A percentile compares a stretch with the other conserved stretches of the same genome.
These are phyloP conservation scores for Gambusia yucatana DNA, from an alignment of 2,797 vertebrate genomes.

Conservation along the genomic window DNA sequence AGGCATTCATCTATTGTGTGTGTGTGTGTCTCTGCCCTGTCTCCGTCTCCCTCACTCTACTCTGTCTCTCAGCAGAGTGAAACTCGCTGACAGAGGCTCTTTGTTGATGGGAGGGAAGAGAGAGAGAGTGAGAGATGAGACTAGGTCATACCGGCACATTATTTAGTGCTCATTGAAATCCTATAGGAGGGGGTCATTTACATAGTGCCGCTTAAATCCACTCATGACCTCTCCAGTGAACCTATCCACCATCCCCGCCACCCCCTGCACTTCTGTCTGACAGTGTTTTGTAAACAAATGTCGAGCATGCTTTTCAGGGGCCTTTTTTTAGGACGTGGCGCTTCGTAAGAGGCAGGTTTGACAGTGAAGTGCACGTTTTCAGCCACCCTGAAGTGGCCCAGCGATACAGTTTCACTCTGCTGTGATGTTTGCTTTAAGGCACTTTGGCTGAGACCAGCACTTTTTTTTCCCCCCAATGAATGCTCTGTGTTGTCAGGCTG, in stretches of 20 bases:
- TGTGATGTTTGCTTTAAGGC: conserved; percentile 56
- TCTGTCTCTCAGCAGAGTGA: conserved; percentile 41
- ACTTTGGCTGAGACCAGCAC: conserved; percentile 38
- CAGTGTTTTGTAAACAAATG: conserved; percentile 64
- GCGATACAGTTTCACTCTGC: conserved; percentile 45
- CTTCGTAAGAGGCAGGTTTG: neutral
- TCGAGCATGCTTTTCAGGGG: conserved; percentile 4
- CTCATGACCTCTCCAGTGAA: conserved; percentile 65
- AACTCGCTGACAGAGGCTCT: conserved; percentile 71
- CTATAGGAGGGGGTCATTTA: conserved; percentile 72
- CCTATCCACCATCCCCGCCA: conserved; percentile 38
- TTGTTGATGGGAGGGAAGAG: conserved; percentile 58
- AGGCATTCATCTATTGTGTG: conserved; percentile 27
- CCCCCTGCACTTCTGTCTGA: conserved; percentile 41
- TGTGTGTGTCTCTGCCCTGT: conserved; percentile 28
- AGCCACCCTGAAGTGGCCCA: conserved; percentile 22
- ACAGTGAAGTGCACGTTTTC: conserved; percentile 16
- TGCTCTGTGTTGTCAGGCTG: conserved; percentile 40
- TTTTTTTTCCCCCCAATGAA: conserved; percentile 57
- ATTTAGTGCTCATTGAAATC: conserved; percentile 74
- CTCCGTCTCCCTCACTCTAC: conserved; percentile 23
- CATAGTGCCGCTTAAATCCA: conserved; percentile 72
- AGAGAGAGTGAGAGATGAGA: conserved; percentile 37
- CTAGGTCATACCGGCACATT: conserved; percentile 68
- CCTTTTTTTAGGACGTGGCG: conserved; percentile 13